A percentile compares a stretch with the other conserved stretches of the same genome.
These are phyloP conservation scores for Varanus salvator DNA, from an alignment of 2,113 vertebrate species.

Conservation along the genomic window DNA sequence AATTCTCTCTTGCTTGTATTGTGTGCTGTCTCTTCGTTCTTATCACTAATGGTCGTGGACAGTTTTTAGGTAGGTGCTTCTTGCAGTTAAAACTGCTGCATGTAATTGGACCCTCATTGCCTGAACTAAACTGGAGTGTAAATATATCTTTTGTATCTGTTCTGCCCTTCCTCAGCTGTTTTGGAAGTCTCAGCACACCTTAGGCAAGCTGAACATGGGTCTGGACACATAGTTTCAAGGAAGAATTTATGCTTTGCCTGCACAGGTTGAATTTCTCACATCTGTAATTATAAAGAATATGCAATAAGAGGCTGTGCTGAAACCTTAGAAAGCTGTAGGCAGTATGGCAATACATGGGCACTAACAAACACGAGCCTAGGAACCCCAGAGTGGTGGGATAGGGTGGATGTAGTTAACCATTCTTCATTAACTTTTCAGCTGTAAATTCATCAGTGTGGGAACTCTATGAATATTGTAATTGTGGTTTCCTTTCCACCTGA, in stretches of 20 bases:
- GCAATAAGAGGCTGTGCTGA: not conserved
- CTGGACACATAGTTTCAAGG: not conserved
- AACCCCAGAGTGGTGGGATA: not conserved
- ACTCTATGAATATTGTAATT: not conserved
- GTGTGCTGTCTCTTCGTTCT: not conserved
- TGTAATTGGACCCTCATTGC: not conserved
- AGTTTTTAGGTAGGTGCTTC: not conserved
- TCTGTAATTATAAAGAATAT: not conserved
- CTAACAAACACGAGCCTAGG: not conserved
- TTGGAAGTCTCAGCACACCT: not conserved
- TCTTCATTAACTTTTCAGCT: not conserved
- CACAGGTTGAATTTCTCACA: not conserved
- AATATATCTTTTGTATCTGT: not conserved
- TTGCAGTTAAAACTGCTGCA: not conserved
- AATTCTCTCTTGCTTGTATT: rapidly evolving
- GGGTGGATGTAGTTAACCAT: not conserved
- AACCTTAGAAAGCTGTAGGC: too few species aligned
- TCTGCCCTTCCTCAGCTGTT: not conserved
- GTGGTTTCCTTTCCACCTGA: not conserved
- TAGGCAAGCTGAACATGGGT: not conserved
- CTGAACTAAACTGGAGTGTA: not conserved
- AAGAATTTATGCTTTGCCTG: not conserved
- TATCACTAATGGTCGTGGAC: not conserved
- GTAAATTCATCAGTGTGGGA: not conserved
- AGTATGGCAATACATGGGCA: not conserved